Evolutionary conservation across 2,797 vertebrate species (phyloP), one percentile per base, ranked within the genome.

Genomic region (Crocodylus rhombifer): DNA sequence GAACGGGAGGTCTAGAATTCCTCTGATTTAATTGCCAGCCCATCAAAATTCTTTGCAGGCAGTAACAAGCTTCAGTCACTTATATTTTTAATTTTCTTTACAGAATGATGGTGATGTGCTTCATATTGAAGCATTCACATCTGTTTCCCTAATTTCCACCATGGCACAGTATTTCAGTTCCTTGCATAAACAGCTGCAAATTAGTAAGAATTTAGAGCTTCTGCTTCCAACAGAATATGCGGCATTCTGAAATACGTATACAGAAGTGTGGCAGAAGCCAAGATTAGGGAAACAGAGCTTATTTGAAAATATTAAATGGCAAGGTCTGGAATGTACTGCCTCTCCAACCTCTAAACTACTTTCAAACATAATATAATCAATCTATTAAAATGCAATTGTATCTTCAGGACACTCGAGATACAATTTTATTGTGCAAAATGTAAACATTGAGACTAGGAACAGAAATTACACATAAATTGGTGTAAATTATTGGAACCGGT

Each of bases 51-150:
- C 21, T 88, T 87, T 87, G 86, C 67, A 82, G 88, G 67, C 62
- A 84, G 56, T 26, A 74, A 79, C 14, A 42, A 83, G 75, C 69
- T 95, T 56, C 61, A 77, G 77, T 91, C 80, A 62, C 86, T 83
- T 89, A 89, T 60, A 79, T 93, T 86, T 89, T 89, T 79, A 90
- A 89, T 51, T 93, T 80, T 90, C 62, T 80, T 89, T 77, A 78
- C 69, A 78, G 77, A 82, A 71, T 92, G 88, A 75, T 63, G 81
- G 80, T 60, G 26, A 76, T 71, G 17, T 84, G 58, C 36, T 82
- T 83, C 64, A 67, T 82, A 79, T 28, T 76, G 23, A 80, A 79
- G 58, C 65, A 42, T 58, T 74, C 82, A 61, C 51, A 58, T 30
- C 20, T 61, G 58, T 57, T 80, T 80, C 14, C 14, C 63, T 80